These are phyloP conservation scores for Oscheius sp. DNA, from an alignment of 1,140 invertebrate species.

Conservation along the genomic window DNA sequence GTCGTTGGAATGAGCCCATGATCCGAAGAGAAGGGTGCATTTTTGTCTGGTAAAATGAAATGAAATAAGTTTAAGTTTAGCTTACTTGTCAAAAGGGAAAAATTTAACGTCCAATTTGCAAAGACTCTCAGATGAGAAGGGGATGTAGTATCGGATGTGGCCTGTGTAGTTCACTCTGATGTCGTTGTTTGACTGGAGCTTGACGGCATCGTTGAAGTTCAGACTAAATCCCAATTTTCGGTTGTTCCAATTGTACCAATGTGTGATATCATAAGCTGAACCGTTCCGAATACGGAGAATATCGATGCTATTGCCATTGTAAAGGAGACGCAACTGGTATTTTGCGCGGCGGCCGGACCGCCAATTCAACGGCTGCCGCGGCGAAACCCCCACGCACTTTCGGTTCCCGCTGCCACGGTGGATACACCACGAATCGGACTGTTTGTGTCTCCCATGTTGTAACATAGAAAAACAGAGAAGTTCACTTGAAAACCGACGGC, in stretches of 20 bases:
- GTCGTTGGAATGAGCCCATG: slow-evolving; percentile 61
- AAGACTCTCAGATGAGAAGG: slow-evolving; percentile 52
- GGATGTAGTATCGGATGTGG: slow-evolving; percentile 56
- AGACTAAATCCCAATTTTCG: slow-evolving; percentile 30
- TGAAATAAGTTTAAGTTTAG: too few species aligned
- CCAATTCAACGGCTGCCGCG: too few species aligned
- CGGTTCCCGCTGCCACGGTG: too few species aligned
- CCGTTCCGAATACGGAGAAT: neutral
- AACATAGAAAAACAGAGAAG: too few species aligned
- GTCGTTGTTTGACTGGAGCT: slow-evolving; percentile 58
- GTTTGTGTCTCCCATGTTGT: too few species aligned
- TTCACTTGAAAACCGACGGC: too few species aligned
- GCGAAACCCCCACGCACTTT: too few species aligned
- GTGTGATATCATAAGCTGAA: neutral
- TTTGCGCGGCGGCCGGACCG: too few species aligned
- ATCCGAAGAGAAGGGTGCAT: slow-evolving; percentile 56
- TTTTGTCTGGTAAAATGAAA: slow-evolving; percentile 45
- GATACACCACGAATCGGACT: too few species aligned
- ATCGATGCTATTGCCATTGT: slow-evolving; percentile 2
- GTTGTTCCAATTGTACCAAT: neutral
- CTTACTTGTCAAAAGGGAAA: slow-evolving; percentile 60
- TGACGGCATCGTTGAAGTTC: slow-evolving; percentile 61
- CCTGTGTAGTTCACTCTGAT: slow-evolving; percentile 59
- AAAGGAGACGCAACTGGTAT: slow-evolving; percentile 1
- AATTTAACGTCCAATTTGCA: slow-evolving; percentile 59